Conservation (phyloP, 2,888 invertebrate genomes). For the Drosophila paramelanica region DNA sequence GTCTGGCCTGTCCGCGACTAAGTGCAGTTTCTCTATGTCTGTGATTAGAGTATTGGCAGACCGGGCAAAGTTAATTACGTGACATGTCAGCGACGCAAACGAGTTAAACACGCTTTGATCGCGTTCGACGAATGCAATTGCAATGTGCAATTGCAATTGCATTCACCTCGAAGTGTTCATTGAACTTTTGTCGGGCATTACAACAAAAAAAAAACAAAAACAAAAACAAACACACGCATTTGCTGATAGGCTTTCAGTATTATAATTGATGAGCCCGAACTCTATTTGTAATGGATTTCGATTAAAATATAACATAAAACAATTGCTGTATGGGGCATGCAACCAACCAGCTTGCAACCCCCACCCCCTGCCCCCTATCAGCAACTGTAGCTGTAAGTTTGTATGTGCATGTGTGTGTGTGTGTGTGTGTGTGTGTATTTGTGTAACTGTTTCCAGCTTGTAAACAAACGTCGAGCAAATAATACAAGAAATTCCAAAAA, state of each 20-base stretch:
- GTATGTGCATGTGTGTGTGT: slow-evolving; percentile 9
- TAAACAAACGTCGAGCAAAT: slow-evolving; percentile 66
- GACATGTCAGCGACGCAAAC: slow-evolving; percentile 71
- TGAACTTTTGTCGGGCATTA: slow-evolving; percentile 63
- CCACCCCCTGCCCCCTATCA: slow-evolving; percentile 1
- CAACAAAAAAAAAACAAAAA: background rate
- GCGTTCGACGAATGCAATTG: slow-evolving; percentile 49
- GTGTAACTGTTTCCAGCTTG: slow-evolving; percentile 65
- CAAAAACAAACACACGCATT: slow-evolving; percentile 3
- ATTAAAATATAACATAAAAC: slow-evolving; percentile 24
- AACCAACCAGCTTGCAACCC: background rate
- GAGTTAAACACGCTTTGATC: slow-evolving; percentile 64
- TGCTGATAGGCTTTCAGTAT: slow-evolving; percentile 22
- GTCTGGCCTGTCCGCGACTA: background rate
- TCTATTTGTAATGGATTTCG: slow-evolving; percentile 35
- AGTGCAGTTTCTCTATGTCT: slow-evolving; percentile 24
- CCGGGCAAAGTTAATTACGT: slow-evolving; percentile 65
- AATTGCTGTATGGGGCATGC: slow-evolving; percentile 13
- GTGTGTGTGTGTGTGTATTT: slow-evolving; percentile 39
- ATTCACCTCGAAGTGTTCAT: slow-evolving; percentile 78
- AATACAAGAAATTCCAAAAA: slow-evolving; percentile 51
- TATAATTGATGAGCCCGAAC: slow-evolving; percentile 43
- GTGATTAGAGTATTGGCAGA: slow-evolving; percentile 43
- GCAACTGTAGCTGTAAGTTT: slow-evolving; percentile 24
- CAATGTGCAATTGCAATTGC: slow-evolving; percentile 57